Conservation (phyloP, 2,113 vertebrate species). For the Rousettus leschenaultii region DNA sequence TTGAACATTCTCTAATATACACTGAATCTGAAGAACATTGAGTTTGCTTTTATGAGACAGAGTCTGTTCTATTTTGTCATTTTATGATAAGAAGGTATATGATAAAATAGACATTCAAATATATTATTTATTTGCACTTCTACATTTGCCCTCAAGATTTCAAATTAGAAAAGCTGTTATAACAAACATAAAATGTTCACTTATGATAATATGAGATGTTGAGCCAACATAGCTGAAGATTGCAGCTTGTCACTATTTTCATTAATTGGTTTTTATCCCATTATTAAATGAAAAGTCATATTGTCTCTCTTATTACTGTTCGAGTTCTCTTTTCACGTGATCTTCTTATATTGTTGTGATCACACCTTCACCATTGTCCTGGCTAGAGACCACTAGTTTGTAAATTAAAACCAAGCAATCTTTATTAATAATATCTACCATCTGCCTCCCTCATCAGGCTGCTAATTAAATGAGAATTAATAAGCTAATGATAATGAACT, state of each 20-base stretch:
- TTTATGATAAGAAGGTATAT: neutral
- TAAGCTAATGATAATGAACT: neutral
- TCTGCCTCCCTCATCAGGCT: neutral
- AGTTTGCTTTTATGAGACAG: neutral
- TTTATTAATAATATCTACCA: constrained; percentile 13
- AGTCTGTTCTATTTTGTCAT: neutral
- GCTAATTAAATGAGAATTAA: constrained; percentile 37
- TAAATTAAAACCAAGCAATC: constrained; percentile 32
- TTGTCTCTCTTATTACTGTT: neutral
- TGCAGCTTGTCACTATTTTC: neutral
- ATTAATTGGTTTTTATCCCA: neutral
- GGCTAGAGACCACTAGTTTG: neutral
- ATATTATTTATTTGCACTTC: neutral
- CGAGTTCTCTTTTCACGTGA: neutral
- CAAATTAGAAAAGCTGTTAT: neutral
- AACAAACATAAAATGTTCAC: neutral
- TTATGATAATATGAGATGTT: neutral
- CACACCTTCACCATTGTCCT: neutral
- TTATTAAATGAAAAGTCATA: constrained; percentile 15
- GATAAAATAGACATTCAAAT: constrained; percentile 20
- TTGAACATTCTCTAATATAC: neutral
- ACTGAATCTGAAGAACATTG: neutral
- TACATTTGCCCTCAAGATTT: neutral
- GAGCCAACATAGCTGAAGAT: neutral
- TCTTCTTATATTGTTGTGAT: neutral